Conservation (phyloP, 2,888 invertebrate genomes). For the Brenthis daphne region DNA sequence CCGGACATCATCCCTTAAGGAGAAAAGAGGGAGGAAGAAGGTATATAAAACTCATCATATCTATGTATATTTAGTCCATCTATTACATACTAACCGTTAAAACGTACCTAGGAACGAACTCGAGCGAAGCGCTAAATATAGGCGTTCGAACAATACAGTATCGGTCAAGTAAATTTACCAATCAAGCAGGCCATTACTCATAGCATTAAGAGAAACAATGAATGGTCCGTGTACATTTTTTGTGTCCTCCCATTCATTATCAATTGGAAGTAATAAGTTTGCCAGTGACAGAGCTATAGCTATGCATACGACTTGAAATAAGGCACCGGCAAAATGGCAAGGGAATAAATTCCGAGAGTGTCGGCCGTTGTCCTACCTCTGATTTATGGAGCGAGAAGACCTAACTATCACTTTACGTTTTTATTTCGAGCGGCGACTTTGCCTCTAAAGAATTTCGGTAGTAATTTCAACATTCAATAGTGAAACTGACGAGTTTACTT, state of each 20-base stretch:
- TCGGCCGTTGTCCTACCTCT: conserved; percentile 55
- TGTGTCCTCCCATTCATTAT: conserved; percentile 43
- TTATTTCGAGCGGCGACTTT: conserved; percentile 69
- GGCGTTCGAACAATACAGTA: too few relatives aligned
- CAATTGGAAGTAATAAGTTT: conserved; percentile 48
- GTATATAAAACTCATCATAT: too few relatives aligned
- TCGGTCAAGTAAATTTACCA: neutral
- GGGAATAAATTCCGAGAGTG: conserved; percentile 76
- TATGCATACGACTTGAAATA: conserved; percentile 48
- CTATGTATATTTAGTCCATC: too few relatives aligned
- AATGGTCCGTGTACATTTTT: conserved; percentile 38
- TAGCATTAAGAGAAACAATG: conserved; percentile 40
- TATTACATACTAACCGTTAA: too few relatives aligned
- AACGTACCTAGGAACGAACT: too few relatives aligned
- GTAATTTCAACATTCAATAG: conserved; percentile 54
- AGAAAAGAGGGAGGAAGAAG: too few relatives aligned
- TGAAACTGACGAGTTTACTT: conserved; percentile 40
- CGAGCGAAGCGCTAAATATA: too few relatives aligned
- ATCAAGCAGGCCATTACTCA: conserved; percentile 24
- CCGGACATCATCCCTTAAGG: too few relatives aligned
- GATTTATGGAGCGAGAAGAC: conserved; percentile 75
- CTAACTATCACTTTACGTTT: conserved; percentile 58
- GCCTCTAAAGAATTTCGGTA: conserved; percentile 53
- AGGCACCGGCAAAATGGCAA: conserved; percentile 48
- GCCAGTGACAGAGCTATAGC: conserved; percentile 43